phyloP scores from a whole-genome alignment of 30 jellyfish, hydroid and myxozoan genomes.

The Clytia hemisphaerica region DNA sequence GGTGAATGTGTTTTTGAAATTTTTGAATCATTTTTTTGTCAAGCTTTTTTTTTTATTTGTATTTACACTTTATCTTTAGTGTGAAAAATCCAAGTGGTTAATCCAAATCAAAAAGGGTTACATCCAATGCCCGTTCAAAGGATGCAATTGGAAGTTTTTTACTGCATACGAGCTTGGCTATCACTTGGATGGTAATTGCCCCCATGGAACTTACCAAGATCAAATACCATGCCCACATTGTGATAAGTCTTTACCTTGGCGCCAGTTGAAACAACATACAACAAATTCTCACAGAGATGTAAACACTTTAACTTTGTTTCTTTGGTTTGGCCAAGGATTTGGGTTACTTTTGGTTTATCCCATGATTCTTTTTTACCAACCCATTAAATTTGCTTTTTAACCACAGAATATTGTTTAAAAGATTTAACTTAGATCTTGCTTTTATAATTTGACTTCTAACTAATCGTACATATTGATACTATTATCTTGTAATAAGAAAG shows the following conservation, averaged over 20 bases:
- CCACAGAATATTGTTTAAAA: too few species aligned
- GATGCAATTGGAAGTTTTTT: conserved; percentile 20
- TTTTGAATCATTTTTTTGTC: too few species aligned
- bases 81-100: conserved; percentile 9
- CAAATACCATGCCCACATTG: conserved; percentile 31
- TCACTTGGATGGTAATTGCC: conserved; percentile 1
- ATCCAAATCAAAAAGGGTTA: not conserved
- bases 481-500: too few species aligned
- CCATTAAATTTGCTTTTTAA: too few species aligned
- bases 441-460: too few species aligned
- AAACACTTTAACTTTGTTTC: too few species aligned
- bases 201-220: conserved; percentile 8
- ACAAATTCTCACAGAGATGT: conserved; percentile 10
- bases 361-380: too few species aligned
- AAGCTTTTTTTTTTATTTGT: not conserved
- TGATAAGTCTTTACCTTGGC: not conserved
- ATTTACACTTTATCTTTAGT: not conserved
- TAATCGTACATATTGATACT: too few species aligned
- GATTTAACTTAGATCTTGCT: too few species aligned
- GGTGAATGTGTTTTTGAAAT: too few species aligned
- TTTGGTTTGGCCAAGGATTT: too few species aligned
- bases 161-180: conserved; percentile 27
- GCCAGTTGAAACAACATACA: conserved; percentile 10
- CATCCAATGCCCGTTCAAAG: conserved; percentile 17
- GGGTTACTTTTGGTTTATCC: too few species aligned